A percentile compares a stretch with the other conserved stretches of the same genome.
Conservation (phyloP, 2,888 invertebrate genomes). For the Alloplasta piceator region DNA sequence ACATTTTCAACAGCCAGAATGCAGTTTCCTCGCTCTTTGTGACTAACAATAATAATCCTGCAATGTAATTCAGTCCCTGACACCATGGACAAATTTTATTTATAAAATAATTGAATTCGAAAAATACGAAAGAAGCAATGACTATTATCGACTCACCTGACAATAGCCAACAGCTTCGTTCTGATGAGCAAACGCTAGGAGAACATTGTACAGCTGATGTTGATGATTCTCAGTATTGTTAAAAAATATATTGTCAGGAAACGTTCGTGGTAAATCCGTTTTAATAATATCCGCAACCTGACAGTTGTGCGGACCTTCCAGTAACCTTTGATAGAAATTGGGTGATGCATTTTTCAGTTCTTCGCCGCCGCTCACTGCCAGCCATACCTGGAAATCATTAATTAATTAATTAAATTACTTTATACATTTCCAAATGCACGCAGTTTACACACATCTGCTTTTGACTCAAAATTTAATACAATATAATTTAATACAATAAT, state of each 20-base stretch:
- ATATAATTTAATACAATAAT: too few relatives aligned
- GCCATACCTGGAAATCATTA: conserved; percentile 87
- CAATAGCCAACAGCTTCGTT: conserved; percentile 96
- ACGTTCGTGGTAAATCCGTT: conserved; percentile 96
- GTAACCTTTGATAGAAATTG: conserved; percentile 88
- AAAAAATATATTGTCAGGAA: conserved; percentile 97
- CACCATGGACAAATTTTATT: conserved; percentile 39
- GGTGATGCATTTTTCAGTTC: conserved; percentile 87
- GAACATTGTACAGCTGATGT: conserved; percentile 91
- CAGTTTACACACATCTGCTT: too few relatives aligned
- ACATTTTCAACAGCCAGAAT: conserved; percentile 96
- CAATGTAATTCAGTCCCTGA: conserved; percentile 96
- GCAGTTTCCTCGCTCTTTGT: conserved; percentile 95
- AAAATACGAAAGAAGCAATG: conserved; percentile 9
- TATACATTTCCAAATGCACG: too few relatives aligned
- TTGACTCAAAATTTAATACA: too few relatives aligned
- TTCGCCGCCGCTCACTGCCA: conserved; percentile 93
- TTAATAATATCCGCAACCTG: conserved; percentile 91
- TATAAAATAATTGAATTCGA: not conserved
- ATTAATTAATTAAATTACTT: too few relatives aligned
- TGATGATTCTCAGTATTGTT: conserved; percentile 90
- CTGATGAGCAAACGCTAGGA: conserved; percentile 94
- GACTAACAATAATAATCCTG: conserved; percentile 92
- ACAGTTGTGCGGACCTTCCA: conserved; percentile 89
- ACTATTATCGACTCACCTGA: conserved; percentile 84